phyloP scores from a whole-genome alignment of 2,113 vertebrate species.

The Caretta caretta region DNA sequence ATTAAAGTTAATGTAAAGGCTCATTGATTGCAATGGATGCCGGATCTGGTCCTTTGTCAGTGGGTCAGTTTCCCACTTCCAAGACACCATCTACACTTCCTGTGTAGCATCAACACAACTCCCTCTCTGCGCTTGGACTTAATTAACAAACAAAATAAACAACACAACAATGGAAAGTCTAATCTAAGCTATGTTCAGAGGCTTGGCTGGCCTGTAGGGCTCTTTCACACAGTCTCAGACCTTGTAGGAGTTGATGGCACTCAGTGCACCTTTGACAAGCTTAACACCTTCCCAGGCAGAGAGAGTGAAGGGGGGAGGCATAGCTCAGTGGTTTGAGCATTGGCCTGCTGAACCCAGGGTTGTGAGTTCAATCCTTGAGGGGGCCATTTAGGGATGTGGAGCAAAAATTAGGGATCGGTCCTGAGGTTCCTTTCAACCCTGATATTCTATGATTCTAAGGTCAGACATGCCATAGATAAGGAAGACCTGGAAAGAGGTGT shows the following conservation, averaged over 20 bases:
- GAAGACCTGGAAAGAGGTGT: background rate
- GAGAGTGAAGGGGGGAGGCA: background rate
- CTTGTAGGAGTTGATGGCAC: background rate
- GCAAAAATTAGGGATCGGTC: no score
- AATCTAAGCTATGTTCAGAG: background rate
- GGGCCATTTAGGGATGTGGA: no score
- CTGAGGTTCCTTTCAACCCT: no score
- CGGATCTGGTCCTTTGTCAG: background rate
- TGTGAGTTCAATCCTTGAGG: no score
- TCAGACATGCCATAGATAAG: background rate
- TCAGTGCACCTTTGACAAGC: background rate
- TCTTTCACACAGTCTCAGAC: background rate
- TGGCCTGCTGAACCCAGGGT: no score
- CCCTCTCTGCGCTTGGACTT: background rate
- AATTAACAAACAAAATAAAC: background rate
- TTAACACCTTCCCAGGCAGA: background rate
- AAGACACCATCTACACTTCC: rapidly evolving
- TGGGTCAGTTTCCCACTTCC: background rate
- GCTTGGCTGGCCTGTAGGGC: background rate
- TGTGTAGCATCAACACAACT: background rate
- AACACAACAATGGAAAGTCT: background rate
- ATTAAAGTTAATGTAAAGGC: background rate
- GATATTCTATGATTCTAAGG: no score
- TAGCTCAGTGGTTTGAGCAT: no score
- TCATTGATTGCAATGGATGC: background rate